Base-by-base conservation (phyloP, 2,888 invertebrate genomes). In the Tryphoninae sp. region DNA sequence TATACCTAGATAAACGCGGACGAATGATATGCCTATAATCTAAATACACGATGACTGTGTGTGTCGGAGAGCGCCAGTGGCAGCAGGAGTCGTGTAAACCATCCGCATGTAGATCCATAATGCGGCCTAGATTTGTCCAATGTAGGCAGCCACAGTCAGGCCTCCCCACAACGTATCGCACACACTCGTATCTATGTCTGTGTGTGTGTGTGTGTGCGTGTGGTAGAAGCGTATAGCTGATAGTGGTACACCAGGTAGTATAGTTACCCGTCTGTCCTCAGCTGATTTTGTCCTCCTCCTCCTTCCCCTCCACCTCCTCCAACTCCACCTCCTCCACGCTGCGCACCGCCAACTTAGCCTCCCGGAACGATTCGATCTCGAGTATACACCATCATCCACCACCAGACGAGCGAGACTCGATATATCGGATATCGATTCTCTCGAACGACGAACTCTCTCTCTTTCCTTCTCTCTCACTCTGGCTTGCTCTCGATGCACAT, bases 51-150 rank as follows among this genome's bases (percentile, higher is more conserved):
- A 51, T 11, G 13, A 26, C 58, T 58, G 16, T 40, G 26, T 16
- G 33, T 51, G 68, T 53, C 53, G 58, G 55, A 58, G 62, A 61
- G 78, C 16, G 62, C 13, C 59, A 59, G 74, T 65, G 45, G 76
- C 61, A 58, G 58, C 78, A 53, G 51, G 69, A 75, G 59, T 75
- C 68, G 40, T 49, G 83, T 79, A 83, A 86, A 84, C 85, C 85
- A 86, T 87, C 85, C 84, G 86, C 87, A 86, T 85, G 86, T 86
- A 85, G 87, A 88, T 88, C 88, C 86, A 88, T 88, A 88, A 87
- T 86, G 86, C 85, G 88, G 87, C 89, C 89, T 87, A 87, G 86
- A 89, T 88, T 87, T 86, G 76, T 80, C 85, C 81, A 81, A 76
- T 76, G 76, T 49, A 67, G 71, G 53, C 71, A 76, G 51, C 8